These are phyloP conservation scores for Etheostoma nigrum DNA, from an alignment of 2,797 vertebrate genomes.

Conservation along the genomic window DNA sequence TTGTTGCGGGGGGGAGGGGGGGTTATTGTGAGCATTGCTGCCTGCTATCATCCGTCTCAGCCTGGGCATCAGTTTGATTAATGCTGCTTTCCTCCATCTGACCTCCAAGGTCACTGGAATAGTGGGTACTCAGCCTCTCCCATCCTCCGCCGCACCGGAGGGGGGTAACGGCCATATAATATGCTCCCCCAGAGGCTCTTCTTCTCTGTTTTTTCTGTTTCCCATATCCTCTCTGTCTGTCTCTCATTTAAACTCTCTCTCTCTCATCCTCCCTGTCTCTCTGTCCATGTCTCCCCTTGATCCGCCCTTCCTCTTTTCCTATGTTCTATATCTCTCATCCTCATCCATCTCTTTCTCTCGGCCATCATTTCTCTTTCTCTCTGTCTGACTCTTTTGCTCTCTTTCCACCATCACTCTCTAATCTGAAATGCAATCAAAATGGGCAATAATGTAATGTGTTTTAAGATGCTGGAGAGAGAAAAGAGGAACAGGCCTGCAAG, in stretches of 20 bases:
- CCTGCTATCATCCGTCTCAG: constrained; percentile 77
- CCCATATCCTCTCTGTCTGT: constrained; percentile 38
- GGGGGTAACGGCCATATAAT: constrained; percentile 77
- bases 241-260: constrained; percentile 43
- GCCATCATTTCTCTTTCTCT: constrained; percentile 36
- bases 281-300: constrained; percentile 57
- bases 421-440: constrained; percentile 84
- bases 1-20: constrained; percentile 20
- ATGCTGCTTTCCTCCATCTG: constrained; percentile 80
- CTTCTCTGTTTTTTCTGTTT: constrained; percentile 42
- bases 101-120: constrained; percentile 83
- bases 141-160: constrained; percentile 57
- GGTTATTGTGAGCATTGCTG: constrained; percentile 71
- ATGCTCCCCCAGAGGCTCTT: constrained; percentile 70
- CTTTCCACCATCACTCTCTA: constrained; percentile 57
- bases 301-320: constrained; percentile 59
- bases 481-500: constrained; percentile 43
- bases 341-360: constrained; percentile 55
- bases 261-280: constrained; percentile 40
- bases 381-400: constrained; percentile 50
- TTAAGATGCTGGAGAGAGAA: constrained; percentile 57
- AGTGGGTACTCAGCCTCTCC: constrained; percentile 75
- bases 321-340: constrained; percentile 34
- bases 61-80: constrained; percentile 81
- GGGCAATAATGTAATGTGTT: constrained; percentile 70